phyloP scores from a whole-genome alignment of 2,113 vertebrate species.

The Climacteris rufus region DNA sequence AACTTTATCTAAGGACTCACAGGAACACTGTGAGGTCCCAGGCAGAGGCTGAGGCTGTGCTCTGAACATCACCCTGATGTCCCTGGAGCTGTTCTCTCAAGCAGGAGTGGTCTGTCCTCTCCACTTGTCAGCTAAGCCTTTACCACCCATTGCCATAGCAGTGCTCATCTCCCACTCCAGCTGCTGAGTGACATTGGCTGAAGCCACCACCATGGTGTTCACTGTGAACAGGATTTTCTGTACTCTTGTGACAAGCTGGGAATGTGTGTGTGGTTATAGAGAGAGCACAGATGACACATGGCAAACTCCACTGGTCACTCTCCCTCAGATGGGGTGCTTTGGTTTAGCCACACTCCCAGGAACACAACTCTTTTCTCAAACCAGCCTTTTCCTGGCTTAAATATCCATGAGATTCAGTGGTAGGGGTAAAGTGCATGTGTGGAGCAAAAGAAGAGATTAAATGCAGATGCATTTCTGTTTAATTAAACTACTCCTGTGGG shows the following conservation, averaged over 20 bases:
- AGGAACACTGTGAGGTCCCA: too few species aligned
- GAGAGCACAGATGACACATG: fast-evolving
- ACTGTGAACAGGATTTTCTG: neutral
- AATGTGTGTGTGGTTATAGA: fast-evolving
- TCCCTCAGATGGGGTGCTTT: neutral
- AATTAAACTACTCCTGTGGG: neutral
- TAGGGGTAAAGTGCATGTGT: neutral
- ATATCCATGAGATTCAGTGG: fast-evolving
- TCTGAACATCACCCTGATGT: fast-evolving
- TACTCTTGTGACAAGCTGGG: neutral
- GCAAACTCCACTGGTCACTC: neutral
- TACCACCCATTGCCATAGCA: fast-evolving
- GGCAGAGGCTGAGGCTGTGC: neutral
- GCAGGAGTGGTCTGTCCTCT: neutral
- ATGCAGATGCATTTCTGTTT: neutral
- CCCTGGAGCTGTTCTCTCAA: neutral
- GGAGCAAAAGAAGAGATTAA: neutral
- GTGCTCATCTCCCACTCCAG: neutral
- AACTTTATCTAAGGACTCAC: fast-evolving
- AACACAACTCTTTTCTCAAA: neutral
- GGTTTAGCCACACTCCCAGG: neutral
- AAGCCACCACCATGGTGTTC: fast-evolving
- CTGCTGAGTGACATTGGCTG: neutral
- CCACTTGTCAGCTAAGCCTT: neutral
- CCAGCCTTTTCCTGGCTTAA: neutral